These are phyloP conservation scores for Tuberolachnus salignus DNA, from an alignment of 2,888 invertebrate species.

Conservation along the genomic window DNA sequence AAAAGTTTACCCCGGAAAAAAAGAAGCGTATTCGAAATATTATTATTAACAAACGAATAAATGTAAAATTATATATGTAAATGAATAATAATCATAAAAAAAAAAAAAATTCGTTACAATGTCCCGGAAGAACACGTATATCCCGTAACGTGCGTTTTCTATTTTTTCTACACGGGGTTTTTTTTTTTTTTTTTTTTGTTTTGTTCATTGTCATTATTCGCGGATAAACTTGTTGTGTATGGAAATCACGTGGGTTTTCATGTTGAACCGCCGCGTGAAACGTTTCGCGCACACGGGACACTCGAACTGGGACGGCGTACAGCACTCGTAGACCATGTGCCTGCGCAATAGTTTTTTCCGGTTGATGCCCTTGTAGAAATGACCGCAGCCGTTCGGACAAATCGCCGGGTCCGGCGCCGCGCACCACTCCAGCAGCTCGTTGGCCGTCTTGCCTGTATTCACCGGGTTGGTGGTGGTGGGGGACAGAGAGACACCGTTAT, in stretches of 20 bases:
- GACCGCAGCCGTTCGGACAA: slow-evolving; percentile 54
- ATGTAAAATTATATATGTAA: too few relatives aligned
- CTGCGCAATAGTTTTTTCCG: slow-evolving; percentile 59
- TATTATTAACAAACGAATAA: too few relatives aligned
- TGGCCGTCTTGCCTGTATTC: not conserved
- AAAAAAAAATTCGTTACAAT: too few relatives aligned
- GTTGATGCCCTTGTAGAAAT: slow-evolving; percentile 61
- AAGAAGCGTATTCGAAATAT: too few relatives aligned
- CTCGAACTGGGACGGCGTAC: slow-evolving; percentile 62
- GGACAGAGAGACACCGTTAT: too few relatives aligned
- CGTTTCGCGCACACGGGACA: slow-evolving; percentile 63
- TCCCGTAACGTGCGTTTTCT: too few relatives aligned
- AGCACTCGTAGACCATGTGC: slow-evolving; percentile 63
- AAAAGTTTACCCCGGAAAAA: too few relatives aligned
- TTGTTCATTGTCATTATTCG: not conserved
- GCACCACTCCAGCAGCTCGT: not conserved
- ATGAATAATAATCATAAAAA: too few relatives aligned
- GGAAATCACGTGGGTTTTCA: slow-evolving; percentile 54
- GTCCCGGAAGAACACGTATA: too few relatives aligned
- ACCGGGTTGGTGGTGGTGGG: too few relatives aligned
- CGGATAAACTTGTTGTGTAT: not conserved
- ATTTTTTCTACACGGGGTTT: too few relatives aligned
- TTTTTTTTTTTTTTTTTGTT: too few relatives aligned
- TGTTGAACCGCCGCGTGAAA: slow-evolving; percentile 62
- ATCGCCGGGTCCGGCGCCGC: slow-evolving; percentile 59